Percentiles rank a stretch among this genome's conserved stretches.
These are phyloP conservation scores for Clarias platycephalus DNA, from an alignment of 2,797 vertebrate genomes.

Conservation along the genomic window DNA sequence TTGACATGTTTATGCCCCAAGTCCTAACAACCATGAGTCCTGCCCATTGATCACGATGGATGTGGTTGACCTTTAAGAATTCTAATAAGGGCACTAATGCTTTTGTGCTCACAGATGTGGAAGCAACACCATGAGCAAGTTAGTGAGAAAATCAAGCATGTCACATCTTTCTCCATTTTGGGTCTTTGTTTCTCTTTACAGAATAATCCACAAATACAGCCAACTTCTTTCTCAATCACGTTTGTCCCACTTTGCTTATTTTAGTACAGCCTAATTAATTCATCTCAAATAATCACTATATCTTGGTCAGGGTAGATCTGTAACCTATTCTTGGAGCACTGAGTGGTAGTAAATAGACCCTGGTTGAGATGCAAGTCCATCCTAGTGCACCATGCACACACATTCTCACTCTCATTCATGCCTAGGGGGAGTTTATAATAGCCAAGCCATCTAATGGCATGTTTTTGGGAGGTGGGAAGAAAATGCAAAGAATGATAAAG, in stretches of 20 bases:
- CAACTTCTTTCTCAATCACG: background rate
- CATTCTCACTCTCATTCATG: background rate
- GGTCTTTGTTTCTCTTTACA: background rate
- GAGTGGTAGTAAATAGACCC: background rate
- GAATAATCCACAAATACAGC: background rate
- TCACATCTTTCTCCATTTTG: background rate
- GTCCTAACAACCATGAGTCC: background rate
- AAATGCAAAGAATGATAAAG: too few species aligned
- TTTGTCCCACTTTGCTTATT: background rate
- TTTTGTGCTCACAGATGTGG: background rate
- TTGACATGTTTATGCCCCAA: background rate
- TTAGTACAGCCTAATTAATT: background rate
- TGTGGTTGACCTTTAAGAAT: background rate
- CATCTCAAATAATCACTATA: background rate
- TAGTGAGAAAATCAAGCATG: background rate
- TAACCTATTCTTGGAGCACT: background rate
- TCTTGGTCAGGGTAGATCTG: background rate
- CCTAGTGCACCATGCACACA: background rate
- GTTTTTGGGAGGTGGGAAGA: background rate
- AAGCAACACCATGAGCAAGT: background rate
- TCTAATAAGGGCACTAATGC: background rate
- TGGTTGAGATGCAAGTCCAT: background rate
- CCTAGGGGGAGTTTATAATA: background rate
- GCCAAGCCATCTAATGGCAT: background rate
- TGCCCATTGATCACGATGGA: background rate